Percentiles rank a stretch among this genome's conserved stretches.
phyloP scores from a whole-genome alignment of 35 echinoderm and acorn worm species.

The Ptychodera flava region DNA sequence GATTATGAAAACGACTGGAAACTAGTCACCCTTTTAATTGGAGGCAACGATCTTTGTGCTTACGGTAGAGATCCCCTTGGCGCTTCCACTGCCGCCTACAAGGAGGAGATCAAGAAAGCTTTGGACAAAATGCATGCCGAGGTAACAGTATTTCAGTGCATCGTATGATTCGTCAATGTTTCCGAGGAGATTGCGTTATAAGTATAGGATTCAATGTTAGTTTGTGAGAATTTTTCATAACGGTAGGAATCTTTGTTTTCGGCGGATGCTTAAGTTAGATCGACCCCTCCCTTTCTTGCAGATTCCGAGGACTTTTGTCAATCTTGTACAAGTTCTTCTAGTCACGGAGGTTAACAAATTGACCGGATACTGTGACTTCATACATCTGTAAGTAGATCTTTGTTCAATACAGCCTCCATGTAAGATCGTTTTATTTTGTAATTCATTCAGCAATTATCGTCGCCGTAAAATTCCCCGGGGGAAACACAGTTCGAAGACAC shows the following conservation, averaged over 20 bases:
- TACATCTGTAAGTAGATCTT: conserved; percentile 5
- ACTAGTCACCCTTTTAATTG: conserved; percentile 77
- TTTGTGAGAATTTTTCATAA: too few species aligned
- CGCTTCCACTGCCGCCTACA: conserved; percentile 20
- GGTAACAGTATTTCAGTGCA: background rate
- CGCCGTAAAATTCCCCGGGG: too few species aligned
- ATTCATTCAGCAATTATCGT: too few species aligned
- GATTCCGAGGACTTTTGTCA: conserved; percentile 47
- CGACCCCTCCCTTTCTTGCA: too few species aligned
- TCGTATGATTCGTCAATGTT: background rate
- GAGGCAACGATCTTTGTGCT: conserved; percentile 70
- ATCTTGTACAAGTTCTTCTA: conserved; percentile 30
- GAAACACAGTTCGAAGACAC: too few species aligned
- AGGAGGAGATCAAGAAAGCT: conserved; percentile 16
- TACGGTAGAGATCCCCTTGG: conserved; percentile 20
- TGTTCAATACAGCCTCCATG: too few species aligned
- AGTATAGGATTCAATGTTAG: too few species aligned
- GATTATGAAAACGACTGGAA: conserved; percentile 90
- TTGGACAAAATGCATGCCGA: conserved; percentile 15
- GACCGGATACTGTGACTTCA: background rate
- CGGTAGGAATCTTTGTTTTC: too few species aligned
- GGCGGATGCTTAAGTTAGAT: too few species aligned
- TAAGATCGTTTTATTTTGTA: too few species aligned
- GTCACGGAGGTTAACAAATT: conserved; percentile 15
- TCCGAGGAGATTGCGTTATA: background rate